Base-by-base conservation (phyloP, 1,140 invertebrate genomes). In the Campoletis sonorensis region DNA sequence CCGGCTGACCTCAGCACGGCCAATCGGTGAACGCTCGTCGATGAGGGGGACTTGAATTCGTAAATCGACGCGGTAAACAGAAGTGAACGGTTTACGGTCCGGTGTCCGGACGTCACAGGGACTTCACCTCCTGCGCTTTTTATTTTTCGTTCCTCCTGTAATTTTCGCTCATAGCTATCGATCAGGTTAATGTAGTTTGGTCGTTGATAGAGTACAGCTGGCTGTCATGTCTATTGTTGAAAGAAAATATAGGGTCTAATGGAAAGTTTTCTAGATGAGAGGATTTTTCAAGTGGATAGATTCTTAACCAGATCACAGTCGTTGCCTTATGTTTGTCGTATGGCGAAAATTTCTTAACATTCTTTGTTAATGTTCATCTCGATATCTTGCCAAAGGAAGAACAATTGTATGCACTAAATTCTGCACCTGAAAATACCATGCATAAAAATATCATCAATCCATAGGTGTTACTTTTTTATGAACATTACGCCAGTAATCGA, bases 41-140 rank as follows among this genome's bases (percentile, higher is more conserved):
- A 77, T 77, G 75, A 64, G 75, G 33, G 54, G 33, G 54, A 77
- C 54, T 61, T 40, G 21, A 77, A 77, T 77, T 77, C 54, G 75
- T 77, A 64, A 77, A 77, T 58, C 54, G 54, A 77, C 75, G 54
- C 75, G 54, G 51, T 64, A 77, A 77, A 77, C 51, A 23, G 27
- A 30, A 77, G 45, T 13, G 15, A 21, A 58, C 49, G 45, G 75
- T 77, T 77, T 64, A 77, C 21, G 27, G 75, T 61, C 54, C 23
- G 72, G 23, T 26, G 13, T 26, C 26, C 18, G 18, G 54, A 77
- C 75, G 51, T 49, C 40, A 75, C 23, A 4, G 23, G 70, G 21
- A 21, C 23, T 26, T 27, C 8, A 58, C 15, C 51, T 37, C 27
- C 16, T 2, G 30, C 23, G 23, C 51, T 30, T 58, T 58, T 27